A percentile compares a stretch with the other conserved stretches of the same genome.
phyloP scores from a whole-genome alignment of 2,113 vertebrate genomes.

The Butorides virescens region DNA sequence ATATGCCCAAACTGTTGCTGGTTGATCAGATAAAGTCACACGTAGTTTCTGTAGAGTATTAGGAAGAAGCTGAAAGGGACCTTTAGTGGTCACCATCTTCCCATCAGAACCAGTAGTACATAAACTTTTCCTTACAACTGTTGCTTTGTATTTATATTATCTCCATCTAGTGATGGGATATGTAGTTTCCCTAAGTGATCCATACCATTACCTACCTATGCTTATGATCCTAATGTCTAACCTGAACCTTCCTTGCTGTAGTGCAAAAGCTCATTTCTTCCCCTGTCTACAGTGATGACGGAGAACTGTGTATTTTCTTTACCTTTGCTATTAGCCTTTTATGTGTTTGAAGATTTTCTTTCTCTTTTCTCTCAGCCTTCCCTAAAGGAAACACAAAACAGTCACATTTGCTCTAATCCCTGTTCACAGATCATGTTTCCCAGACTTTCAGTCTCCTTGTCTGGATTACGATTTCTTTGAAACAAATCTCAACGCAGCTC shows the following conservation, averaged over 20 bases:
- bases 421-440: background rate
- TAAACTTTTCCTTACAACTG: background rate
- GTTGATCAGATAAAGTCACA: background rate
- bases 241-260: background rate
- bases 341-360: background rate
- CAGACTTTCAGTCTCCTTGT: background rate
- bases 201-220: background rate
- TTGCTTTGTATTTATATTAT: background rate
- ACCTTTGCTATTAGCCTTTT: background rate
- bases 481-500: background rate
- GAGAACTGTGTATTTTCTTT: background rate
- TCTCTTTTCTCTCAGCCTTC: background rate
- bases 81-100: background rate
- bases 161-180: background rate
- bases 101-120: background rate
- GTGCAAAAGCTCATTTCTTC: background rate
- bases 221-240: background rate
- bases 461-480: background rate
- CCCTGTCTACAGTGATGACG: background rate
- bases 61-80: background rate
- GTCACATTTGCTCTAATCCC: background rate
- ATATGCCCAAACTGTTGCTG: background rate
- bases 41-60: background rate
- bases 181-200: background rate
- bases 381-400: background rate